These are phyloP conservation scores for Illadopsis cleaveri DNA, from an alignment of 2,113 vertebrate species.

Conservation along the genomic window DNA sequence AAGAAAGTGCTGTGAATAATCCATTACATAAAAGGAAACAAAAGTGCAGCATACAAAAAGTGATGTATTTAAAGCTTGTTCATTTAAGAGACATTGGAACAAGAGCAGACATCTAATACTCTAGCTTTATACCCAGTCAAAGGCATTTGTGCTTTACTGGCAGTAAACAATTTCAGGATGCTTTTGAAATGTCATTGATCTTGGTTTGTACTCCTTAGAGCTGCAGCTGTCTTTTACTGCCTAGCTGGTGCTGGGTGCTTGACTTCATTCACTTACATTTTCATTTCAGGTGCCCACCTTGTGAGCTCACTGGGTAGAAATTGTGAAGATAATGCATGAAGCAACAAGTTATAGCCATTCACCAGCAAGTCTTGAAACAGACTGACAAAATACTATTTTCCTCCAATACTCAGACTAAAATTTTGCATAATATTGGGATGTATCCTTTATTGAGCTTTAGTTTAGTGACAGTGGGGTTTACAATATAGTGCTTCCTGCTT, in stretches of 20 bases:
- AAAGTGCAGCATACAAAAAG: neutral
- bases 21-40: constrained; percentile 13
- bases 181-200: constrained; percentile 8
- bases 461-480: neutral
- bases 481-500: neutral
- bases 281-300: neutral
- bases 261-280: neutral
- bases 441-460: neutral
- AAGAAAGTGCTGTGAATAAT: constrained; percentile 28
- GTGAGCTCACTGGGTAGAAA: neutral
- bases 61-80: neutral
- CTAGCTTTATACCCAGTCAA: neutral
- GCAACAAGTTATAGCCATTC: neutral
- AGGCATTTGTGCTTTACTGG: neutral
- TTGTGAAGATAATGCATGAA: neutral
- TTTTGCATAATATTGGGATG: neutral
- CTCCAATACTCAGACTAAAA: neutral
- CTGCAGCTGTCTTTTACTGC: neutral
- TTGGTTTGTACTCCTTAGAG: neutral
- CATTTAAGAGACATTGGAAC: neutral
- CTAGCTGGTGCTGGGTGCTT: neutral
- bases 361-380: neutral
- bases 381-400: neutral
- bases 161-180: neutral
- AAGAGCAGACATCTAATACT: neutral